Conservation (phyloP, 2,797 vertebrate species). For the Pitangus sulphuratus region DNA sequence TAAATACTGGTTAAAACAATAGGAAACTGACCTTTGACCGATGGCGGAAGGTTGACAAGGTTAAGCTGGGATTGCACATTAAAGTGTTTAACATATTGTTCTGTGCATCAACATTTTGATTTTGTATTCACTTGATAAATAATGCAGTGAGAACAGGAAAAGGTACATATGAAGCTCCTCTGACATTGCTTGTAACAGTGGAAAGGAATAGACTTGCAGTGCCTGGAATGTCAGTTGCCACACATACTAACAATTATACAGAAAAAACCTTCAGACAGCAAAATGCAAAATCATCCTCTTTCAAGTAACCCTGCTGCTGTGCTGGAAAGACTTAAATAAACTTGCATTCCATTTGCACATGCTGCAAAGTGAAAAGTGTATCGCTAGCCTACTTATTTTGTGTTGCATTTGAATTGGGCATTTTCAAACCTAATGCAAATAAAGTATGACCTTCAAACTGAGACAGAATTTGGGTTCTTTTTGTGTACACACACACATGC, state of each 20-base stretch:
- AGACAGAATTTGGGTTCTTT: neutral
- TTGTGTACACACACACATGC: neutral
- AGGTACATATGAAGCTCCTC: constrained; percentile 24
- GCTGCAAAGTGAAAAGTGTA: neutral
- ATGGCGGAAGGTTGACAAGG: neutral
- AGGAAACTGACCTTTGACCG: neutral
- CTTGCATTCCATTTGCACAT: constrained; percentile 40
- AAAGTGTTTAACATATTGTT: constrained; percentile 46
- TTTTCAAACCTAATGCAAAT: neutral
- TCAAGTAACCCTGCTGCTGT: constrained; percentile 2
- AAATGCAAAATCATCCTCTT: constrained; percentile 50
- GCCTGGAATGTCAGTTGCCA: constrained; percentile 39
- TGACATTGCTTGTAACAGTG: constrained; percentile 53
- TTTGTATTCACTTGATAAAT: constrained; percentile 65
- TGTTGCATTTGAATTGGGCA: neutral
- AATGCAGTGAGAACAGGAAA: constrained; percentile 65
- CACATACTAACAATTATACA: constrained; percentile 40
- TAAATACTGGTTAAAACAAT: neutral
- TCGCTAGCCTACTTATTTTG: neutral
- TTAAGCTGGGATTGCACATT: neutral
- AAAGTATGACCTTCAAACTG: neutral
- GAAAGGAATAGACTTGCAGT: neutral
- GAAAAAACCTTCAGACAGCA: constrained; percentile 43
- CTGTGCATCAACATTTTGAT: constrained; percentile 39
- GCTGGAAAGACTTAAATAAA: constrained; percentile 22